Percentiles rank a stretch among this genome's conserved stretches.
Conservation (phyloP, 2,797 vertebrate species). For the Heliangelus exortis region DNA sequence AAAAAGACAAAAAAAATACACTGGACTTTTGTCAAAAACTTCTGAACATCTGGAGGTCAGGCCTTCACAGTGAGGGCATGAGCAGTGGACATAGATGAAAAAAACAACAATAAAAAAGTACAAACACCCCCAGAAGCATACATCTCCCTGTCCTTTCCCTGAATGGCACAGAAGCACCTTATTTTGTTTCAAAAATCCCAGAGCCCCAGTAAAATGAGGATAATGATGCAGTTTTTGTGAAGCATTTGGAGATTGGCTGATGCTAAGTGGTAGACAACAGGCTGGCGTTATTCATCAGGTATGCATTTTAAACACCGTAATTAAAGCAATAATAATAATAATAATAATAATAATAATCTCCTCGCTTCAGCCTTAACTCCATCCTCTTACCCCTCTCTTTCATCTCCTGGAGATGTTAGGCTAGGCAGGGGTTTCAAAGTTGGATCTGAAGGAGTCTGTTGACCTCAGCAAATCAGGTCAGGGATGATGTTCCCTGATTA, state of each 20-base stretch:
- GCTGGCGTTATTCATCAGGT: neutral
- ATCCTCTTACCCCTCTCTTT: neutral
- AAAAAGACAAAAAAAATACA: neutral
- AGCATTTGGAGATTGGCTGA: neutral
- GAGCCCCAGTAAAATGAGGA: neutral
- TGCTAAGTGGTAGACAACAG: neutral
- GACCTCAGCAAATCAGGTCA: neutral
- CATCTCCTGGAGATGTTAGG: neutral
- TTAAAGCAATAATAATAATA: neutral
- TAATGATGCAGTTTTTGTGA: neutral
- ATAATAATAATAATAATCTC: neutral
- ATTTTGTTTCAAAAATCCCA: neutral
- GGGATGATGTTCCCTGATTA: neutral
- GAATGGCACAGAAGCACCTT: neutral
- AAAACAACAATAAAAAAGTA: neutral
- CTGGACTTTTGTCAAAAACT: constrained; percentile 45
- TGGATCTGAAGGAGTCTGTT: neutral
- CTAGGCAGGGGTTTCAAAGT: neutral
- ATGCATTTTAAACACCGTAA: neutral
- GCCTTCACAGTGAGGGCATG: neutral
- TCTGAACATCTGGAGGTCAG: constrained; percentile 51
- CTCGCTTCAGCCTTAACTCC: neutral
- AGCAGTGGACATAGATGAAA: neutral
- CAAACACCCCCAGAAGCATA: neutral
- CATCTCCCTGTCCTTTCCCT: neutral